Base-by-base conservation (phyloP, 2,113 vertebrate species). In the Dendrocopos noguchii region DNA sequence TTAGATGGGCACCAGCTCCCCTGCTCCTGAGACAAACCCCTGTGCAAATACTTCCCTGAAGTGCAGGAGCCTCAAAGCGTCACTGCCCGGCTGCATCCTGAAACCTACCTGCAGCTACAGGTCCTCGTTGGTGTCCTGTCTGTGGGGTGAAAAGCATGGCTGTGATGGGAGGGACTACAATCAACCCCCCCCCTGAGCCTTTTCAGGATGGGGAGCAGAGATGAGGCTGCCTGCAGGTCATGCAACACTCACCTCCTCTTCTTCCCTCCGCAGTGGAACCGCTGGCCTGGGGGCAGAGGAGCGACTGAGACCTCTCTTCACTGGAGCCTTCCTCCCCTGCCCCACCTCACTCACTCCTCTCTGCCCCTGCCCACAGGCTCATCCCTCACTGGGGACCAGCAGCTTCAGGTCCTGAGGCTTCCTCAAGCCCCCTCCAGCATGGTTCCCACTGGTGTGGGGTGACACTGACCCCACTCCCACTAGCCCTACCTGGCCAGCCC, bases 231-330 rank as follows among this genome's bases (percentile, higher is more conserved):
- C 46, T 13, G 15, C 1, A n/a, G 44, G 10, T 6, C 5, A 0
- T 2, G 36, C 8, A 4, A 4, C 16, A 93, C 97, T 92, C 91
- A 98, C 98, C 97, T 95, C 29, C 57, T 88, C 80, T 93, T 95
- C 89, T 97, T 97, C 61, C 91, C 97, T 73, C 98, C 97, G 2
- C 98, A 98, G 80, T 96, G 98, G 84, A 98, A 97, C 47, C 95
- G 97, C 84, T 97, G 98, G 95, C 98, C 98, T 98, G 90, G 64
- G 93, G 91, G 82, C 15, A 93, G 88, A 88, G 95, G 28, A 82
- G 31, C 0, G 7, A 3, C 44, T 73, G 72, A 79, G 70, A 22
- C 20, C 46, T 55, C 53, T 28, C 2, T 15, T 10, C 22, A 34
- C 34, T 7, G 27, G 12, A 61, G 25, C 34, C 33, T 27, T 55